A percentile compares a stretch with the other conserved stretches of the same genome.
phyloP scores from a whole-genome alignment of 1,140 invertebrate species.

The Drosophila gunungcola region DNA sequence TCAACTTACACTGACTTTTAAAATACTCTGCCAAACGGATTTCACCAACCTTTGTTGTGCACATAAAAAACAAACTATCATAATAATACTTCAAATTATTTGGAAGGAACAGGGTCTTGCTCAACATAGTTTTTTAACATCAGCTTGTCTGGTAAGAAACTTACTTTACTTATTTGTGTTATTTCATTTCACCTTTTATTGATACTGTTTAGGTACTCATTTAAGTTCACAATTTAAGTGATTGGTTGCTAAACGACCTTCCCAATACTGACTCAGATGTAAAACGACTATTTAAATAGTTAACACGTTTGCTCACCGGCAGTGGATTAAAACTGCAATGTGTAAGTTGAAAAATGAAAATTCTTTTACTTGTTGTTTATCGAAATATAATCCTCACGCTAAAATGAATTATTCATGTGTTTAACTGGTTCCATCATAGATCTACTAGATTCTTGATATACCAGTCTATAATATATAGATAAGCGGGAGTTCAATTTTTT shows the following conservation, averaged over 20 bases:
- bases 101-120: no score
- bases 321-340: constrained; percentile 8
- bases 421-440: constrained; percentile 18
- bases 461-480: constrained; percentile 10
- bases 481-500: constrained; percentile 3
- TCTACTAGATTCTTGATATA: constrained; percentile 11
- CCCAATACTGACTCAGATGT: neutral
- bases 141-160: no score
- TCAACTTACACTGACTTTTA: neutral
- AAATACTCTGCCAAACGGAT: neutral
- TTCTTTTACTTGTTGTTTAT: constrained; percentile 13
- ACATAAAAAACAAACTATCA: no score
- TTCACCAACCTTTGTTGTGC: no score
- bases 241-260: neutral
- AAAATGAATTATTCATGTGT: constrained; percentile 23
- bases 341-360: neutral
- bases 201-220: neutral
- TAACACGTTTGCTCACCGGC: constrained; percentile 1
- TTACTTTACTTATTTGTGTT: no score
- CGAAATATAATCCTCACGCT: constrained; percentile 8
- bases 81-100: no score
- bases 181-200: neutral
- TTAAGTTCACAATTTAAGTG: neutral
- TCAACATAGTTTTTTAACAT: no score
- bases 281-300: no score